Conservation (phyloP, 2,113 vertebrate genomes). For the Fulmarus glacialis region DNA sequence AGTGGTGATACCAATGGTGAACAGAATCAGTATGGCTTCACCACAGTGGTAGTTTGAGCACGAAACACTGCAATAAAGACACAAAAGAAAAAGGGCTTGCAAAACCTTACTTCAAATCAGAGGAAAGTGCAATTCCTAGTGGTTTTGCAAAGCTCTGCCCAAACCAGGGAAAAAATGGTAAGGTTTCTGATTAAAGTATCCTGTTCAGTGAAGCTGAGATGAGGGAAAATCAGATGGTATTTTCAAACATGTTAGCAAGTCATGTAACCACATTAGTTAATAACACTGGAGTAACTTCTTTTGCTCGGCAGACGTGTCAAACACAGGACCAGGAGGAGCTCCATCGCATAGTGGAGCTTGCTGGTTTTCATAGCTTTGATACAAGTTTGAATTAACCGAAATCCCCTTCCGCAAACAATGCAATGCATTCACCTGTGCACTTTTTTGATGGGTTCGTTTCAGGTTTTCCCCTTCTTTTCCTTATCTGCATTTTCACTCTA, state of each 20-base stretch:
- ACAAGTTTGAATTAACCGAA: background rate
- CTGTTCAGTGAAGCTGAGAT: background rate
- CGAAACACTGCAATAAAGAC: background rate
- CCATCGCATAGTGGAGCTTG: background rate
- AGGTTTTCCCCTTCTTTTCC: background rate
- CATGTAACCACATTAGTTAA: background rate
- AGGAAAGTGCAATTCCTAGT: background rate
- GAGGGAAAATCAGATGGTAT: background rate
- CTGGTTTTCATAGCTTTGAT: background rate
- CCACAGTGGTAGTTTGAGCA: background rate
- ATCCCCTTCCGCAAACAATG: background rate
- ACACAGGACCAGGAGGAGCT: background rate
- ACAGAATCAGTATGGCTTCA: background rate
- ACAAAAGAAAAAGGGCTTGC: background rate
- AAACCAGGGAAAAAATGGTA: background rate
- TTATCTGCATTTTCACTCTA: background rate
- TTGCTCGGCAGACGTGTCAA: background rate
- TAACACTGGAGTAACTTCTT: background rate
- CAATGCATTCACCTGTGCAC: accelerated
- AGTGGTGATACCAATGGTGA: background rate
- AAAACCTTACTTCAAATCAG: background rate
- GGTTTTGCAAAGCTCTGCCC: background rate
- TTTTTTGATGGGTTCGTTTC: background rate
- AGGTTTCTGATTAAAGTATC: background rate
- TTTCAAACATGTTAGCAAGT: background rate